Percentiles rank a stretch among this genome's conserved stretches.
phyloP scores from a whole-genome alignment of 2,113 vertebrate species.

The Hemibagrus wyckioides region DNA sequence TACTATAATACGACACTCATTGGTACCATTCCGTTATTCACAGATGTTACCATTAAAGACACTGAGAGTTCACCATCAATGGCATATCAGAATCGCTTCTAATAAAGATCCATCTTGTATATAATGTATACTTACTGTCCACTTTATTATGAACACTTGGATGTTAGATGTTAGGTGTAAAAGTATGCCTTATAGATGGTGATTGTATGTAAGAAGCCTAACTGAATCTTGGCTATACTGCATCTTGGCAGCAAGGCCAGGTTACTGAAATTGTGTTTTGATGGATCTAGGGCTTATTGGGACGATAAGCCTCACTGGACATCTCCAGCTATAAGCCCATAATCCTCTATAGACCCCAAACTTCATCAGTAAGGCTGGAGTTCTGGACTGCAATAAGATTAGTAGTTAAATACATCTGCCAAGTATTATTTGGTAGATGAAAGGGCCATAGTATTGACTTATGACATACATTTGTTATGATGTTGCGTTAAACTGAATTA shows the following conservation, averaged over 20 bases:
- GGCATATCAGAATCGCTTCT: neutral
- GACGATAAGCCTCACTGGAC: slow-evolving; percentile 20
- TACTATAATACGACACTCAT: slow-evolving; percentile 40
- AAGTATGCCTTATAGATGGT: neutral
- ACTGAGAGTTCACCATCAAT: neutral
- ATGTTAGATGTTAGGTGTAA: neutral
- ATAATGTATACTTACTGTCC: neutral
- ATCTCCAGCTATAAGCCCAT: slow-evolving; percentile 42
- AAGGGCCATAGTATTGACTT: slow-evolving; percentile 4
- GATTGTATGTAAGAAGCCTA: neutral
- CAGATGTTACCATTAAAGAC: slow-evolving; percentile 29
- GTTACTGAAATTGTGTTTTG: slow-evolving; percentile 9
- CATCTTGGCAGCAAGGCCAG: slow-evolving; percentile 45
- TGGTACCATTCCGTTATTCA: slow-evolving; percentile 22
- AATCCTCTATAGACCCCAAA: slow-evolving; percentile 43
- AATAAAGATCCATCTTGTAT: slow-evolving; percentile 7
- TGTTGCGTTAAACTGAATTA: neutral
- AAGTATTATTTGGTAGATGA: slow-evolving; percentile 17
- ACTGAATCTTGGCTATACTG: slow-evolving; percentile 9
- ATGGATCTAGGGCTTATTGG: slow-evolving; percentile 16
- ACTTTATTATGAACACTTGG: neutral
- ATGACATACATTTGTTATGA: slow-evolving; percentile 10
- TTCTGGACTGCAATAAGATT: slow-evolving; percentile 18
- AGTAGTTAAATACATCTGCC: neutral
- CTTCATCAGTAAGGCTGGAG: slow-evolving; percentile 1